These are phyloP conservation scores for Potorous gilbertii DNA, from an alignment of 2,797 vertebrate genomes.

Conservation along the genomic window DNA sequence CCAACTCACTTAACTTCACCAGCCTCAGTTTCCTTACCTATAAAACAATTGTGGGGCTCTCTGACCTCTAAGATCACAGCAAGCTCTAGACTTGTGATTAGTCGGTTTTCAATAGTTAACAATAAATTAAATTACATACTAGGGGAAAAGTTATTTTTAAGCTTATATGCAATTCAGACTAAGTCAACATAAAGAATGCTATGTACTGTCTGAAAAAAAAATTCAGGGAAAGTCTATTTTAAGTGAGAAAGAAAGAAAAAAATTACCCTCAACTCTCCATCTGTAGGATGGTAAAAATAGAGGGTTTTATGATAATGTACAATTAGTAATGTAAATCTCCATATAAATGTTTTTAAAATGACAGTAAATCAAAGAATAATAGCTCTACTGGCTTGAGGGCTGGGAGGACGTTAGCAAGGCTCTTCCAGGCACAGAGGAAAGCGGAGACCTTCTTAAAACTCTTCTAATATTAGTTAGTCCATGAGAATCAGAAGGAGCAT, in stretches of 20 bases:
- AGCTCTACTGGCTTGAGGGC: background rate
- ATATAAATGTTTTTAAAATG: slow-evolving; percentile 3
- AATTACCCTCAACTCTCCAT: background rate
- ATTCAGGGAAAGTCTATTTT: background rate
- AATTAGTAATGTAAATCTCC: slow-evolving; percentile 8
- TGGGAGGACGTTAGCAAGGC: background rate
- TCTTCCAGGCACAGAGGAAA: background rate
- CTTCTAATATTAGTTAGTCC: background rate
- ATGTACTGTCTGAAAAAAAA: background rate
- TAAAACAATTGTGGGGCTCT: background rate
- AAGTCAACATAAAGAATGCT: background rate
- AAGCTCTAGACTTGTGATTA: background rate
- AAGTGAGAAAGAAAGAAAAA: background rate
- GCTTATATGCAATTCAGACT: background rate
- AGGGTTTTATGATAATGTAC: background rate
- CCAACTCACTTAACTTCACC: background rate
- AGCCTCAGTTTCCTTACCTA: background rate
- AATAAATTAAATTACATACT: background rate
- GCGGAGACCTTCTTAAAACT: background rate
- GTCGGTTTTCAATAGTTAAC: background rate
- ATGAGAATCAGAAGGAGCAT: background rate
- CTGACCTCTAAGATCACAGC: background rate
- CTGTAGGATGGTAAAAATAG: background rate
- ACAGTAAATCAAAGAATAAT: slow-evolving; percentile 1
- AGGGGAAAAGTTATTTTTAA: slow-evolving; percentile 15